Conservation (phyloP, 1,140 invertebrate genomes). For the Aphelinus atriplicis region DNA sequence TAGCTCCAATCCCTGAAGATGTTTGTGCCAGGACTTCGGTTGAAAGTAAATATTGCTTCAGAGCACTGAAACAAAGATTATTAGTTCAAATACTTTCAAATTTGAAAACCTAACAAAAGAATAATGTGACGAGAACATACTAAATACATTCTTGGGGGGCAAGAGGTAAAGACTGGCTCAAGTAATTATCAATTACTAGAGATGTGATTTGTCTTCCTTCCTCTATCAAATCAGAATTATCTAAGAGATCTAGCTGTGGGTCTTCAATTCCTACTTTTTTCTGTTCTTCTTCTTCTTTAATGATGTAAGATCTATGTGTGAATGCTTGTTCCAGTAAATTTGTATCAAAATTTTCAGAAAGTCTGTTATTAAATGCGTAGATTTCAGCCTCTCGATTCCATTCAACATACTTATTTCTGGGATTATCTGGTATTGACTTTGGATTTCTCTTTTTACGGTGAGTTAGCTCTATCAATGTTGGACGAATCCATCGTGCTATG, state of each 20-base stretch:
- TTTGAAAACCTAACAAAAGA: background rate
- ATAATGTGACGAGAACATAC: conserved; percentile 56
- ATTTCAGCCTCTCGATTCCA: conserved; percentile 92
- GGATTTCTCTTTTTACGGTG: conserved; percentile 57
- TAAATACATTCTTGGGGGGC: conserved; percentile 77
- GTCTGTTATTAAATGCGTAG: conserved; percentile 85
- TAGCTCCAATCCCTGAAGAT: conserved; percentile 78
- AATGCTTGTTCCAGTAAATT: conserved; percentile 80
- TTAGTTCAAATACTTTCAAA: conserved; percentile 30
- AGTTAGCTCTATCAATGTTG: conserved; percentile 65
- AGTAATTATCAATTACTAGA: conserved; percentile 69
- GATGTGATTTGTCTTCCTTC: conserved; percentile 73
- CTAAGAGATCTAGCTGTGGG: conserved; percentile 67
- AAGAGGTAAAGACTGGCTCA: conserved; percentile 73
- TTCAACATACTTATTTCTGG: conserved; percentile 75
- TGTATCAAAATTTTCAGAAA: conserved; percentile 85
- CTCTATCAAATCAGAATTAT: conserved; percentile 76
- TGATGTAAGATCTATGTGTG: conserved; percentile 82
- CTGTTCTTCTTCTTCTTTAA: conserved; percentile 74
- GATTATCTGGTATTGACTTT: conserved; percentile 40
- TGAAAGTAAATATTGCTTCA: conserved; percentile 75
- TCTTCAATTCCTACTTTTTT: conserved; percentile 75
- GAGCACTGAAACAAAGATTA: conserved; percentile 60
- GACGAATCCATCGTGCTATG: conserved; percentile 62
- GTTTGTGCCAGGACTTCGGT: conserved; percentile 76